These are phyloP conservation scores for Vulpes vulpes DNA, from an alignment of 2,113 vertebrate genomes.

Conservation along the genomic window DNA sequence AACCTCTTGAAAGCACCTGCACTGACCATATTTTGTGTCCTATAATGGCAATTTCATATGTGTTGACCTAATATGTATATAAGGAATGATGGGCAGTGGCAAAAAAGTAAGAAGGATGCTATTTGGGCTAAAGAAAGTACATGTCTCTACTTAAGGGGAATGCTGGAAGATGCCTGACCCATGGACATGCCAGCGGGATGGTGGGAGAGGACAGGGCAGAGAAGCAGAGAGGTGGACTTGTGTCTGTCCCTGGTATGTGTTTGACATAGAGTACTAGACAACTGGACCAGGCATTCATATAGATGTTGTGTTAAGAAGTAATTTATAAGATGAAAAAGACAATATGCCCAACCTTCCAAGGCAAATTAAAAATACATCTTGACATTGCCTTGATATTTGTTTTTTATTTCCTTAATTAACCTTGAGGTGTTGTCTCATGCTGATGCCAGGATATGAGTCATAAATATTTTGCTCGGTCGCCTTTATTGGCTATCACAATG, in stretches of 20 bases:
- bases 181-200: accelerated
- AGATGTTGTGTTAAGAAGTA: neutral
- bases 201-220: neutral
- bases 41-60: constrained; percentile 19
- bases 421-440: constrained; percentile 56
- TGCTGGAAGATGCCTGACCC: neutral
- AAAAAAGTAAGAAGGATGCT: neutral
- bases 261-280: neutral
- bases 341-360: neutral
- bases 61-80: neutral
- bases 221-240: accelerated
- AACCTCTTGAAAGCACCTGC: neutral
- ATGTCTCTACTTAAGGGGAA: neutral
- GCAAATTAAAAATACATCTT: constrained; percentile 36
- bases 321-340: neutral
- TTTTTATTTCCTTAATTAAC: constrained; percentile 56
- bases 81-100: neutral
- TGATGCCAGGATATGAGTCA: constrained; percentile 79
- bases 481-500: constrained; percentile 48
- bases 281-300: neutral
- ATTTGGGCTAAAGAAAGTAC: neutral
- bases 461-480: constrained; percentile 57
- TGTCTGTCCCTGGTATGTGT: no score
- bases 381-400: neutral
- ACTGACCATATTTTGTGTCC: neutral